Percentiles rank a stretch among this genome's conserved stretches.
Evolutionary conservation across 2,113 vertebrate species (phyloP).

Genomic region (Ovibos moschatus): DNA sequence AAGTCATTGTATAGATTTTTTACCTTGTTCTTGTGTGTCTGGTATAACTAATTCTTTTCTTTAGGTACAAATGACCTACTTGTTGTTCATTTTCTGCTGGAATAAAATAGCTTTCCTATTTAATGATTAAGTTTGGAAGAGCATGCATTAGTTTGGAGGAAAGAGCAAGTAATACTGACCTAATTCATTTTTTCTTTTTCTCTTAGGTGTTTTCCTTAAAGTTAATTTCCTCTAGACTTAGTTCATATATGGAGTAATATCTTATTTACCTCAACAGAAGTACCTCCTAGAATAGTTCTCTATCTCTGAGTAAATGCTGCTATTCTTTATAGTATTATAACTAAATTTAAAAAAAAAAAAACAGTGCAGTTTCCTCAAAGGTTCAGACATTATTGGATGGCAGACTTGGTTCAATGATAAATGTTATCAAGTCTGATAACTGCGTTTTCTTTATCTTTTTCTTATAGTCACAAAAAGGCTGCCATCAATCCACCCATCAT

Average conservation of each 20-base stretch:
- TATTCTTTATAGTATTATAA: neutral
- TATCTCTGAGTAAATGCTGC: neutral
- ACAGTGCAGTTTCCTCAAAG: neutral
- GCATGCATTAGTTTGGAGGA: neutral
- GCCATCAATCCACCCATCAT: neutral
- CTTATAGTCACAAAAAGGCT: neutral
- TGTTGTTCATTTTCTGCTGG: conserved; percentile 47
- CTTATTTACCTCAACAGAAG: neutral
- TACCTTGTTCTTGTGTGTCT: neutral
- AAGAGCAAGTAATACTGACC: neutral
- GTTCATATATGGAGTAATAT: neutral
- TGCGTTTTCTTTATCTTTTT: neutral
- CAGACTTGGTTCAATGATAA: neutral
- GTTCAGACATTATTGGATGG: neutral
- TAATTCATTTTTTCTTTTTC: neutral
- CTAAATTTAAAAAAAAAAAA: neutral
- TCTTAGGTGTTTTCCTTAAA: neutral
- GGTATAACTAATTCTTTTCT: neutral
- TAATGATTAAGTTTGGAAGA: conserved; percentile 31
- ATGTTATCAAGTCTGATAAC: neutral
- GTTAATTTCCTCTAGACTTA: neutral
- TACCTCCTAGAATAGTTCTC: neutral
- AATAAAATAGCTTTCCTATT: conserved; percentile 63
- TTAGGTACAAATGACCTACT: neutral
- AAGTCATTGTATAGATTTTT: neutral